These are phyloP conservation scores for Drosophila kuntzei DNA, from an alignment of 2,888 invertebrate species.

Conservation along the genomic window DNA sequence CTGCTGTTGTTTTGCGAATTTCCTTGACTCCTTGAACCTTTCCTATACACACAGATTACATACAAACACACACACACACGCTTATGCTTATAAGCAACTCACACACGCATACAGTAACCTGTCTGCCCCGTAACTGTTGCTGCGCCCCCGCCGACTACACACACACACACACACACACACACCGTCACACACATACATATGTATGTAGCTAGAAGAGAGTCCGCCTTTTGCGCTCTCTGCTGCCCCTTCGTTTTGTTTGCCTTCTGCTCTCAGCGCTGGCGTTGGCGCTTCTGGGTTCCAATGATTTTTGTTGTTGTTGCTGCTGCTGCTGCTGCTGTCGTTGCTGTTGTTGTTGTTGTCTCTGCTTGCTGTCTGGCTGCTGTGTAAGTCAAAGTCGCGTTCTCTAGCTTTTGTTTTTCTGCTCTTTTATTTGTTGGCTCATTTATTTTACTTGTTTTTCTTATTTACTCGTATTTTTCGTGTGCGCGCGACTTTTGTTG, in stretches of 20 bases:
- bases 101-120: constrained; percentile 52
- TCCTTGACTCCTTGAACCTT: constrained; percentile 72
- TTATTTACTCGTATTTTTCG: constrained; percentile 41
- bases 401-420: constrained; percentile 70
- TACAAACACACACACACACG: constrained; percentile 2
- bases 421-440: constrained; percentile 65
- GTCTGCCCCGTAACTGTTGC: constrained; percentile 74
- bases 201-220: constrained; percentile 23
- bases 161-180: constrained; percentile 17
- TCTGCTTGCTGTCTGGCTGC: constrained; percentile 64
- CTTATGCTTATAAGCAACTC: constrained; percentile 13
- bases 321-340: constrained; percentile 26
- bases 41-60: constrained; percentile 15
- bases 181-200: constrained; percentile 18
- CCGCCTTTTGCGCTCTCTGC: constrained; percentile 34
- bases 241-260: constrained; percentile 55
- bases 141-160: constrained; percentile 63
- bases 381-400: constrained; percentile 72
- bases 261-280: constrained; percentile 41
- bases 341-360: constrained; percentile 24
- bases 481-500: constrained; percentile 59
- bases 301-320: constrained; percentile 29
- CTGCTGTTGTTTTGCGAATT: constrained; percentile 60
- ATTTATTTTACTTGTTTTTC: constrained; percentile 65
- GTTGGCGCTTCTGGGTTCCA: constrained; percentile 54